Base-by-base conservation (phyloP, 1,140 invertebrate species). In the Drosophila triauraria region DNA sequence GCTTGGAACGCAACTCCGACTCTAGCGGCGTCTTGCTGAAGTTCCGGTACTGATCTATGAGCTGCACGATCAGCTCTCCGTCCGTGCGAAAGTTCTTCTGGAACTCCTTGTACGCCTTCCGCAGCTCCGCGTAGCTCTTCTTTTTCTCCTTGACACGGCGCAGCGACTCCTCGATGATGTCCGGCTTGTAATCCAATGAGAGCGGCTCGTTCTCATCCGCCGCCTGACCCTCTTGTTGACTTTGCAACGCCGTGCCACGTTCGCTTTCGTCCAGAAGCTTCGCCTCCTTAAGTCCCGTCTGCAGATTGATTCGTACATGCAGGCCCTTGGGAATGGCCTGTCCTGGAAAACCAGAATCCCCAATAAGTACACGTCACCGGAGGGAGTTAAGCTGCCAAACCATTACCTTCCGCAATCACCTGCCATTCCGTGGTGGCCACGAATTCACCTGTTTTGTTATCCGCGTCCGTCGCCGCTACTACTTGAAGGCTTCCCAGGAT, bases 281-380 rank as follows among this genome's bases (percentile, higher is more conserved):
- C 1, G 96, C 96, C 91, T 97, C 96, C 53, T 94, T 95, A 62
- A 94, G 78, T 12, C 96, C 96, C 27, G 96, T 97, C 90, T 95
- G 80, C 15, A 97, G 93, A 93, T 97, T 96, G 59, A 97, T 94
- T 43, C 96, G 93, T 4, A 97, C 94, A 92, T 97, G 96, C 2
- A 97, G 90, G 6, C 96, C 96, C 60, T 93, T 90, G 8, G 96
- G 96, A 74, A 97, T 95, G 35, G 94, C 93, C 92, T 96, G 96
- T 62, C 95, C 96, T 96, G 67, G 42, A 57, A 58, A 9, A 12
- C 32, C 27, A 27, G 2, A 13, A 27, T 20, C 13, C 15, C 10
- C 15, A n/a, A 43, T 85, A 69, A 50, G 47, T 56, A 84, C 82
- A 88, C 75, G 78, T 88, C 61, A 69, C 79, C 40, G n/a, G 2